Evolutionary conservation across 2,113 vertebrate species (phyloP).

Genomic region (Syngnathoides biaculeatus): DNA sequence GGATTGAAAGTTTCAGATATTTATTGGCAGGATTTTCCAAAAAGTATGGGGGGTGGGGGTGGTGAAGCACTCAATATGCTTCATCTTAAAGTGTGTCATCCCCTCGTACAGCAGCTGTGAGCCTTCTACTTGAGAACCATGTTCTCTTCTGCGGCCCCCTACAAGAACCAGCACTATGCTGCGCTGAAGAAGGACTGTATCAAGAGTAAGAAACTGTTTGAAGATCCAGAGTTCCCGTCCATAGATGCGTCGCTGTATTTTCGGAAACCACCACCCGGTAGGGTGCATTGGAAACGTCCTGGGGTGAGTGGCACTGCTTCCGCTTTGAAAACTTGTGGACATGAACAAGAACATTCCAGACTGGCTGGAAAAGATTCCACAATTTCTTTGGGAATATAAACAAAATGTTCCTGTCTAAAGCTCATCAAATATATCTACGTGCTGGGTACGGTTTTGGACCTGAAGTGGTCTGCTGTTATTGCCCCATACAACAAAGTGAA

Average conservation of each 20-base stretch:
- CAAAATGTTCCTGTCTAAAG: background rate
- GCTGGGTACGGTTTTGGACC: background rate
- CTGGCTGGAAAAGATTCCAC: background rate
- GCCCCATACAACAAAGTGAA: background rate
- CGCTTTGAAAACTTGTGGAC: background rate
- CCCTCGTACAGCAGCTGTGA: slow-evolving; percentile 54
- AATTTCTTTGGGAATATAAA: background rate
- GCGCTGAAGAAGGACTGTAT: slow-evolving; percentile 79
- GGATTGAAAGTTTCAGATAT: background rate
- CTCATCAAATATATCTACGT: background rate
- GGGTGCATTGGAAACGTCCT: slow-evolving; percentile 87
- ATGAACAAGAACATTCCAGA: background rate
- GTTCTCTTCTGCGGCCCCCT: slow-evolving; percentile 68
- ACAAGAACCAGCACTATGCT: slow-evolving; percentile 81
- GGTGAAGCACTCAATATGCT: background rate
- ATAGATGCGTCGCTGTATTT: slow-evolving; percentile 81
- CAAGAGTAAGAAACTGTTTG: slow-evolving; percentile 76
- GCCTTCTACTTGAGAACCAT: slow-evolving; percentile 58
- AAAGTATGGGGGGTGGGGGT: background rate
- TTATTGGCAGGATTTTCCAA: background rate
- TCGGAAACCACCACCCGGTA: slow-evolving; percentile 64
- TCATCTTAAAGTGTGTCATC: slow-evolving; percentile 12
- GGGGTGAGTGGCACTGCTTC: slow-evolving; percentile 69
- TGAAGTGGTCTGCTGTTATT: background rate
- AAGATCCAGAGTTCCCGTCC: slow-evolving; percentile 86